A percentile compares a stretch with the other conserved stretches of the same genome.
These are phyloP conservation scores for Neomicropteryx cornuta DNA, from an alignment of 1,140 invertebrate genomes.

Conservation along the genomic window DNA sequence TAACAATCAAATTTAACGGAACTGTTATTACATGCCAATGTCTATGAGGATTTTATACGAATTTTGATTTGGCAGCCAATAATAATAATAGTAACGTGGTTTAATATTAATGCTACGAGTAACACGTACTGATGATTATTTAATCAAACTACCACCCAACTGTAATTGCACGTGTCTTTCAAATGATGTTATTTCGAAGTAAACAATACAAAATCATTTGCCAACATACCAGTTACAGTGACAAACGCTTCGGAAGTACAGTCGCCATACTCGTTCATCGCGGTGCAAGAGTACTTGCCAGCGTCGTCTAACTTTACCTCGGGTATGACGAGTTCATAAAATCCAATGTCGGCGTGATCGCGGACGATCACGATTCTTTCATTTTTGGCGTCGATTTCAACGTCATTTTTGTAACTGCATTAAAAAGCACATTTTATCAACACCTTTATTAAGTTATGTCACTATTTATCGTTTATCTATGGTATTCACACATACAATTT, in stretches of 20 bases:
- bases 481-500: slow-evolving; percentile 61
- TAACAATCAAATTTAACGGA: too few species aligned
- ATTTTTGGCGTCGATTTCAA: slow-evolving; percentile 53
- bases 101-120: too few species aligned
- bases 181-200: too few species aligned
- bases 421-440: slow-evolving; percentile 9
- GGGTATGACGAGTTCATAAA: slow-evolving; percentile 82
- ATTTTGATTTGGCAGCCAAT: too few species aligned
- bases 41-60: too few species aligned
- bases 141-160: too few species aligned
- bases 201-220: too few species aligned
- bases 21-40: too few species aligned
- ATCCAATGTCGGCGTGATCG: slow-evolving; percentile 70
- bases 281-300: slow-evolving; percentile 80
- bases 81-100: too few species aligned
- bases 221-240: slow-evolving; percentile 58
- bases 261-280: slow-evolving; percentile 75
- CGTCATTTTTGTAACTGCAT: slow-evolving; percentile 72
- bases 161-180: background rate
- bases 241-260: slow-evolving; percentile 63
- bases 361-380: slow-evolving; percentile 62
- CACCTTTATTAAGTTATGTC: background rate
- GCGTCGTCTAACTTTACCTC: slow-evolving; percentile 71
- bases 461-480: slow-evolving; percentile 2
- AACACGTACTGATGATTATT: too few species aligned